Base-by-base conservation (phyloP, 2,113 vertebrate species). In the Ciconia stormi region DNA sequence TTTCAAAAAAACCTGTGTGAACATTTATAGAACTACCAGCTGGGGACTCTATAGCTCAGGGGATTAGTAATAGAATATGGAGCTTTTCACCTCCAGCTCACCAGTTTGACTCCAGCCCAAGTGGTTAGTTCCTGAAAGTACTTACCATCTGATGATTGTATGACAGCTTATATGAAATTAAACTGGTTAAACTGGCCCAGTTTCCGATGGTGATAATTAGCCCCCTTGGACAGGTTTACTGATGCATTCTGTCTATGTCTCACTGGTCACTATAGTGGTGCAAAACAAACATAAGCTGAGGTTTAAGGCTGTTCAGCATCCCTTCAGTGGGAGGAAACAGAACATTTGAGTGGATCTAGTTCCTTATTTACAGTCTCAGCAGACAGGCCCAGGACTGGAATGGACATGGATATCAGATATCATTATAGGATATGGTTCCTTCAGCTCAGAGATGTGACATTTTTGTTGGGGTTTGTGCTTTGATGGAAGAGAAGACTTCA, bases 1-100 rank as follows among this genome's bases (percentile, higher is more conserved):
- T 98, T 98, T 97, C 30, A n/a, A 61, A 94, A 85, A 85, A 83
- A 93, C 42, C 67, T 93, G 29, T 86, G 56, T 83, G 63, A 91
- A 94, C 80, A 72, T 95, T 90, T 82, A 73, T 77, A 91, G 78
- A 87, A 86, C 81, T 95, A 50, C 83, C 88, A 95, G 65, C 89
- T 94, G 90, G 76, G 93, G 44, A 93, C 74, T 93, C 65, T 84
- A 3, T 89, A 96, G 91, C 96, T 96, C 94, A 96, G 95, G 97
- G 96, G 78, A 94, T 94, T 94, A 73, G 42, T 93, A 86, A 59
- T 40, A 90, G 89, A 82, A 89, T 63, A 84, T 80, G 70, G 83
- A 94, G 69, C 77, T 91, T 96, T 94, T 83, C 34, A 84, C 46
- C 53, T 96, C 49, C 52, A 73, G 58, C 67, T 91, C 77, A 83